These are phyloP conservation scores for Conus betulinus DNA, from an alignment of 1,140 invertebrate genomes.

Conservation along the genomic window DNA sequence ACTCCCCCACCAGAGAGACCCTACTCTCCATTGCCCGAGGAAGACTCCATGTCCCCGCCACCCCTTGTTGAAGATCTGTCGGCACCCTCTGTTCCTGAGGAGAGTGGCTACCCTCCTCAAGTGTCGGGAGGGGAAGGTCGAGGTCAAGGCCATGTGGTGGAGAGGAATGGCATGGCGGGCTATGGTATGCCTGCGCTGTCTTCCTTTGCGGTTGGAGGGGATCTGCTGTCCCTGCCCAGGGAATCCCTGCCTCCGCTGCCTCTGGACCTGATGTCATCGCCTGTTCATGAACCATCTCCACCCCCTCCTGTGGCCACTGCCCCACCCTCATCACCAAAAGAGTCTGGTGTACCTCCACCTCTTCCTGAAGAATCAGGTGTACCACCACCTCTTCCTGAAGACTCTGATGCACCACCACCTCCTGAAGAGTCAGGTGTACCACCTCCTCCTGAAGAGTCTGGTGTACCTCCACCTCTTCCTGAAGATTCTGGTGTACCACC, in stretches of 20 bases:
- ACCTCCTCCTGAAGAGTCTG: neutral
- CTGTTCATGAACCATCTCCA: neutral
- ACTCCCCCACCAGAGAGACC: neutral
- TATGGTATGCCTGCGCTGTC: neutral
- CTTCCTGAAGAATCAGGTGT: neutral
- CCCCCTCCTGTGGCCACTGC: neutral
- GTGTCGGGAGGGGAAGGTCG: neutral
- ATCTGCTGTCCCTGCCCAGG: conserved; percentile 7
- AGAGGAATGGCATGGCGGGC: neutral
- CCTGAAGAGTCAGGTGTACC: neutral
- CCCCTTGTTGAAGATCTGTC: conserved; percentile 24
- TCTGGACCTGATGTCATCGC: conserved; percentile 23
- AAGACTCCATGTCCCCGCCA: conserved; percentile 33
- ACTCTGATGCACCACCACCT: neutral
- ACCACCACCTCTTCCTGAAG: neutral
- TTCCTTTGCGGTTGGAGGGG: neutral
- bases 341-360: neutral
- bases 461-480: neutral
- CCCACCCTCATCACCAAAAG: conserved; percentile 16
- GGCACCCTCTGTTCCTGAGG: conserved; percentile 19
- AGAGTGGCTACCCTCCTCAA: neutral
- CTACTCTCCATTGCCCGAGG: conserved; percentile 13
- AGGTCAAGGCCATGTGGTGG: too few species aligned
- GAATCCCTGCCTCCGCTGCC: conserved; percentile 42
- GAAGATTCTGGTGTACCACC: neutral